phyloP scores from a whole-genome alignment of 2,113 vertebrate genomes.

The Mungos mungo region DNA sequence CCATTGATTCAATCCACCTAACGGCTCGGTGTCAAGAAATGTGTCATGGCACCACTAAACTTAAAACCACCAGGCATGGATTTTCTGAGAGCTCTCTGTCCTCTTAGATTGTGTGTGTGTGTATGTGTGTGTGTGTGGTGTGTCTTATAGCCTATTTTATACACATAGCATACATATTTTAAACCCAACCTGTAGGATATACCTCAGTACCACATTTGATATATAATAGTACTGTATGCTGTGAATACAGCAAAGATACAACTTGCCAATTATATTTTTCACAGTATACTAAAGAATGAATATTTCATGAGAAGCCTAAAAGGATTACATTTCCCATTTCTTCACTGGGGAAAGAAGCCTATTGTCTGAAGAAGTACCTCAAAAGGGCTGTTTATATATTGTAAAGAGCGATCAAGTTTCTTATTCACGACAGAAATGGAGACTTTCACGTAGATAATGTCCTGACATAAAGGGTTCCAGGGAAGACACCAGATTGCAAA shows the following conservation, averaged over 20 bases:
- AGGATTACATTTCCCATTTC: background rate
- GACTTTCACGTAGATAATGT: constrained; percentile 69
- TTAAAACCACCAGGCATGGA: background rate
- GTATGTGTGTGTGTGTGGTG: background rate
- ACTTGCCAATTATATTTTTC: background rate
- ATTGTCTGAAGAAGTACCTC: constrained; percentile 34
- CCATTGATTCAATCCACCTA: background rate
- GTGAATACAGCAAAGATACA: background rate
- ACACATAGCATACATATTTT: background rate
- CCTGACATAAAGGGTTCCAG: constrained; percentile 62
- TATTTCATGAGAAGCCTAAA: constrained; percentile 16
- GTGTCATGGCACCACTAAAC: background rate
- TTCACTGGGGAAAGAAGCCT: background rate
- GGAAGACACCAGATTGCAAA: constrained; percentile 66
- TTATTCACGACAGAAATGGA: constrained; percentile 62
- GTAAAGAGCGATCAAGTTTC: constrained; percentile 60
- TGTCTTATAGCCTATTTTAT: background rate
- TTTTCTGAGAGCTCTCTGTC: background rate
- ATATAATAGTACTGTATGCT: background rate
- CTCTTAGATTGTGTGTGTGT: background rate
- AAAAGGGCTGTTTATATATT: constrained; percentile 29
- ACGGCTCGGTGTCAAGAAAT: background rate
- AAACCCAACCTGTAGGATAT: background rate
- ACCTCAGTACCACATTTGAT: background rate
- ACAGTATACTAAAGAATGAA: background rate